Evolutionary conservation across 2,888 invertebrate species (phyloP), one percentile per base, ranked within the genome.

Genomic region (Melieria omissa): DNA sequence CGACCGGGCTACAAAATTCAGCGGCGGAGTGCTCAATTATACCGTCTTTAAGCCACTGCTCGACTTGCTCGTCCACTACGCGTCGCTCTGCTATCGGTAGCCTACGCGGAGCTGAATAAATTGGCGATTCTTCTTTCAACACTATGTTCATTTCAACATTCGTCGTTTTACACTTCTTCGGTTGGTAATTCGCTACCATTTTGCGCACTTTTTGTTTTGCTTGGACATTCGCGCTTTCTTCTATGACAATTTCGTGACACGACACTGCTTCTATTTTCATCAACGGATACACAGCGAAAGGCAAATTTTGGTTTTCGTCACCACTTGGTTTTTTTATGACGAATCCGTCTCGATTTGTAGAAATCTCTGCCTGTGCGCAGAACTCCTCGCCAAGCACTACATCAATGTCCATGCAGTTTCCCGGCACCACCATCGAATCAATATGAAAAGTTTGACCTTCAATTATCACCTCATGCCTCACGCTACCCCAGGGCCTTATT

Each of bases 1-100:
- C 74, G n/a, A 81, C 73, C 0, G 81, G 80, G 65, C 81, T 81
- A 5, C 78, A 74, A 65, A 76, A 82, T 5, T 77, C 70, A 0
- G 80, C 80, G 52, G 6, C 69, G 52, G 70, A 74, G 41, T 12
- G 44, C 8, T 57, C 42, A 6, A 78, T 73, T 49, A 75, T 75
- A 6, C 76, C 67, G 55, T 75, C 68, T 44, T 70, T 46, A 14
- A 77, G 41, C 74, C 76, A 76, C 49, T 77, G 16, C 0, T 68
- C 74, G 3, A 78, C 57, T 54, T 52, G 41, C 16, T 44, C 44
- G 46, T 62, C 62, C 10, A 14, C 47, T 14, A 12, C 10, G 46
- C 14, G 44, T 47, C 52, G 14, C 52, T 64, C n/a, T 4, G 62
- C 5, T 16, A 62, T 46, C 16, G 29, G 46, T 45, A 66, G 58